Evolutionary conservation across 2,797 vertebrate genomes (phyloP), one percentile per base, ranked within the genome.

Genomic region (Crypturellus tataupa): DNA sequence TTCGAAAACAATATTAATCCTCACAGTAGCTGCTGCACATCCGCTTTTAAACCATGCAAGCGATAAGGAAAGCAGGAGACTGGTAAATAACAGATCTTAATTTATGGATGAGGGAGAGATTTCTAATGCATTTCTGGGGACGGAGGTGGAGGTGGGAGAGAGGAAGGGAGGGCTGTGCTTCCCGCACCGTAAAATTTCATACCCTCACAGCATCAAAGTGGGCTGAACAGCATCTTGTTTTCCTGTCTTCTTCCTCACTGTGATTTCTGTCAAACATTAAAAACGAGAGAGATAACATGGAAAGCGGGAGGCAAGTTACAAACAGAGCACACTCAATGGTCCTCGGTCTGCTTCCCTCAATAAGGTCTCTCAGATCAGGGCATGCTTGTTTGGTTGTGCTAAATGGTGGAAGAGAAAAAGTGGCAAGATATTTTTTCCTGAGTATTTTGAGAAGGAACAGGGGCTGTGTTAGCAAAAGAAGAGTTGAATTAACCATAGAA

Each of bases 1-100:
- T 81, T 70, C 80, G 70, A 87, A 90, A 91, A 87, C 15, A 51
- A 80, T 42, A 68, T 9, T 3, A 79, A 87, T 84, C 8, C 44
- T 69, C 62, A 19, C 31, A 27, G 40, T 47, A n/a, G 21, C 53
- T 88, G 84, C 55, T 37, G 64, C 85, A 84, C 21, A 94, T n/a
- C 25, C 49, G 16, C 12, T 40, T 94, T 82, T 64, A 70, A 92
- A 75, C 20, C 39, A 78, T 64, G 55, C 58, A 75, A 67, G 5
- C 58, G 55, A 67, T 84, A 94, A 40, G 56, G 27, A 86, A 76
- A 67, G 9, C 72, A 70, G n/a, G 27, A 73, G 82, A 46, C 29
- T 93, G 78, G 13, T 63, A 64, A 93, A 76, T n/a, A 91, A 18
- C 39, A 58, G 29, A 8, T 31, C 42, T 86, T 68, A 65, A 79